phyloP scores from a whole-genome alignment of 2,888 invertebrate species.

The Aphrophora alni region DNA sequence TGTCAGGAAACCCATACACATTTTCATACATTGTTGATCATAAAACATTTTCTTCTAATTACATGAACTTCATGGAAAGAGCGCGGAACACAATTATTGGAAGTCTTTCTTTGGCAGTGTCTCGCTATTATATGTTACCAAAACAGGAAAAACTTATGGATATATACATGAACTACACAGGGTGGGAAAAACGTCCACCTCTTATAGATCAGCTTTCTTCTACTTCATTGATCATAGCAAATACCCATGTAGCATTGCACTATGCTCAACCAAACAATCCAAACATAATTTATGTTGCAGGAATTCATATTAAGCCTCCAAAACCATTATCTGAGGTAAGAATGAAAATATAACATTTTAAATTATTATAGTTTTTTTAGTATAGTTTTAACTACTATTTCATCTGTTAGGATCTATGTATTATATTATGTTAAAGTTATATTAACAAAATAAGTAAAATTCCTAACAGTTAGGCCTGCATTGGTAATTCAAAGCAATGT shows the following conservation, averaged over 20 bases:
- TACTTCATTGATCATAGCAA: slow-evolving; percentile 60
- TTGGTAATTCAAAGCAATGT: no score
- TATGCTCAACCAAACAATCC: slow-evolving; percentile 62
- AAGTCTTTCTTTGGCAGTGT: slow-evolving; percentile 53
- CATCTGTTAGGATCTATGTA: no score
- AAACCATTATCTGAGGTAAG: slow-evolving; percentile 42
- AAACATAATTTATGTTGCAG: slow-evolving; percentile 69
- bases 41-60: slow-evolving; percentile 54
- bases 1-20: not conserved
- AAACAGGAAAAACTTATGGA: slow-evolving; percentile 26
- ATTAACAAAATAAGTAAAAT: no score
- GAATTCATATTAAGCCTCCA: slow-evolving; percentile 61
- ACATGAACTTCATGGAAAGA: slow-evolving; percentile 59
- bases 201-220: slow-evolving; percentile 58
- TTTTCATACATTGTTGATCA: not conserved
- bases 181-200: slow-evolving; percentile 51
- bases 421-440: no score
- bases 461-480: no score
- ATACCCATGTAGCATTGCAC: slow-evolving; percentile 57
- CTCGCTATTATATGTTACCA: slow-evolving; percentile 41
- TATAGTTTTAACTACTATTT: no score
- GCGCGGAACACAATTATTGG: slow-evolving; percentile 59
- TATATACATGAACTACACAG: slow-evolving; percentile 35
- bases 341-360: no score
- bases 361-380: no score